Evolutionary conservation across 2,797 vertebrate species (phyloP).

Genomic region (Sciaenops ocellatus): DNA sequence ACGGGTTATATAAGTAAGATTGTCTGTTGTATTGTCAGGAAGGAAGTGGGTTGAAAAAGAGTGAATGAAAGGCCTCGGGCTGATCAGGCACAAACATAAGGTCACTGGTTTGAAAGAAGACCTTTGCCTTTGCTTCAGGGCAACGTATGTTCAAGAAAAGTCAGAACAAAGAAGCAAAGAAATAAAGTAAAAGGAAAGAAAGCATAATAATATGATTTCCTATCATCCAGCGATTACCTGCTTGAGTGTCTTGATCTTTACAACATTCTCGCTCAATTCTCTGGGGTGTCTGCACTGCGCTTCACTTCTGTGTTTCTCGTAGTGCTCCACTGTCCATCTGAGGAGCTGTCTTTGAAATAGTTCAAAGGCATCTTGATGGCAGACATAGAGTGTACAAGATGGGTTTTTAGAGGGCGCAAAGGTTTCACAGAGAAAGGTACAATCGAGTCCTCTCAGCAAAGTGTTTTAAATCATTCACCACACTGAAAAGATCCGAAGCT

Average conservation of each 20-base stretch:
- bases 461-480: constrained; percentile 32
- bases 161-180: not conserved
- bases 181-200: not conserved
- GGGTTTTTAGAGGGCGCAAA: constrained; percentile 25
- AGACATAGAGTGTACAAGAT: constrained; percentile 2
- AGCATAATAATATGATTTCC: not conserved
- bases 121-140: constrained; percentile 37
- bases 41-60: constrained; percentile 13
- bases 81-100: constrained; percentile 32
- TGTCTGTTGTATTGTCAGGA: constrained; percentile 2
- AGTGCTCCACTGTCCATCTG: constrained; percentile 6
- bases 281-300: not conserved
- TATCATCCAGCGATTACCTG: not conserved
- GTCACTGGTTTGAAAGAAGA: constrained; percentile 44
- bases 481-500: not conserved
- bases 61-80: constrained; percentile 26
- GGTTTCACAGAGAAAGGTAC: constrained; percentile 17
- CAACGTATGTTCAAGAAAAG: not conserved
- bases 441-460: not conserved
- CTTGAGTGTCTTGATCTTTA: not conserved
- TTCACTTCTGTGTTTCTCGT: not conserved
- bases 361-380: constrained; percentile 20
- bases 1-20: not conserved
- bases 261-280: constrained; percentile 9
- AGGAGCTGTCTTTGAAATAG: constrained; percentile 30